Conservation (phyloP, 2,113 vertebrate species). For the Smithornis capensis region DNA sequence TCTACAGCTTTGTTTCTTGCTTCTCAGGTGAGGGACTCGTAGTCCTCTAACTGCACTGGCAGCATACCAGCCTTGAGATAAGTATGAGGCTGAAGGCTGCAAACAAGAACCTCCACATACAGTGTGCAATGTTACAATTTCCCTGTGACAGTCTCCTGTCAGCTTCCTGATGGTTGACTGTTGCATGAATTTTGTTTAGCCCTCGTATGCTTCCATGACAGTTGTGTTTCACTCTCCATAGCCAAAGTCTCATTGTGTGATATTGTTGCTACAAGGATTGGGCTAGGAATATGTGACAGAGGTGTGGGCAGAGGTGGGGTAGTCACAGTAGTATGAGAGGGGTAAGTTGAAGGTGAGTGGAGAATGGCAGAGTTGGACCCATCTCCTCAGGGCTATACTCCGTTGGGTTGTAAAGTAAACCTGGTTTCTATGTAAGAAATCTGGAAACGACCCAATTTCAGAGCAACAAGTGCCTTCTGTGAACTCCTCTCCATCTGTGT, state of each 20-base stretch:
- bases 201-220: fast-evolving
- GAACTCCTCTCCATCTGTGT: not conserved
- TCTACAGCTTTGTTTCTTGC: not conserved
- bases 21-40: not conserved
- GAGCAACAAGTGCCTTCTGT: not conserved
- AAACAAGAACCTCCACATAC: not conserved
- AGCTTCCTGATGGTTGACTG: not conserved
- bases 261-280: not conserved
- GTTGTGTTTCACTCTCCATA: not conserved
- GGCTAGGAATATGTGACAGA: not conserved
- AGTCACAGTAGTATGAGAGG: not conserved
- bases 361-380: not conserved
- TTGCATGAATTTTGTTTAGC: not conserved
- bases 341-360: not conserved
- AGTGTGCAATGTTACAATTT: not conserved
- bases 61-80: not conserved
- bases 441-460: not conserved
- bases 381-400: not conserved
- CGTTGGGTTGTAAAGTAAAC: not conserved
- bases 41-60: not conserved
- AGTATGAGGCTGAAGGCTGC: not conserved
- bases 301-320: not conserved
- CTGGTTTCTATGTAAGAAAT: not conserved
- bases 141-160: not conserved
- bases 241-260: not conserved